Base-by-base conservation (phyloP, 2,888 invertebrate species). In the Ashinkailepas kermadecensis region DNA sequence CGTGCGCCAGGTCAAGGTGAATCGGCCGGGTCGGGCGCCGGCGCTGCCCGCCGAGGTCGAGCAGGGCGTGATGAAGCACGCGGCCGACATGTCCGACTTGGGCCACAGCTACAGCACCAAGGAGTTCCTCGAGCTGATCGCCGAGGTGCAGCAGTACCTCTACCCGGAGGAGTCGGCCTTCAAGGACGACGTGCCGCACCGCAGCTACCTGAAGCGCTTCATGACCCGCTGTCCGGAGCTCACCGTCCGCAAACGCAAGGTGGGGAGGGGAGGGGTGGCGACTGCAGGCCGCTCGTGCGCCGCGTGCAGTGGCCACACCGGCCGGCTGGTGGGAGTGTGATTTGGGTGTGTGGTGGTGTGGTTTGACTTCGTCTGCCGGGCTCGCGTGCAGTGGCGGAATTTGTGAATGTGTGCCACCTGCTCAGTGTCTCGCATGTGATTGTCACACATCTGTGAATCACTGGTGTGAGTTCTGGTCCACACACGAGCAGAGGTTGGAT, bases 141-240 rank as follows among this genome's bases (percentile, higher is more conserved):
- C 78, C 13, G 78, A 78, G 57, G 78, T 78, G 78, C 78, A 78
- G n/a, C 78, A 78, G 78, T 78, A 78, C n/a, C 57, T 78, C 11
- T 78, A 57, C 57, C 78, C 78, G n/a, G 78, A 78, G 57, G 78
- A 78, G 78, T 78, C 78, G 78, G 78, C 78, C 56, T 78, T 78
- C 57, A 78, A 78, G 78, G 78, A 78, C 54, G 78, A 78, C 57
- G 12, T 78, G 78, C 78, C 78, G n/a, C 78, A 78, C n/a, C 78
- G 78, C 57, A 78, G 78, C n/a, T 78, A 78, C 57, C 78, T 78
- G 56, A 78, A 78, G 11, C 78, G 78, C 78, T 78, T 78, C 57
- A 78, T 78, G 78, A 78, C 78, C 12, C 78, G 78, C 56, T 78
- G 78, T 7, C 78, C 78, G 11, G 78, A 78, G 78, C 57, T 78